phyloP scores from a whole-genome alignment of 2,888 invertebrate genomes.

The Rhamphomyia laevipes region DNA sequence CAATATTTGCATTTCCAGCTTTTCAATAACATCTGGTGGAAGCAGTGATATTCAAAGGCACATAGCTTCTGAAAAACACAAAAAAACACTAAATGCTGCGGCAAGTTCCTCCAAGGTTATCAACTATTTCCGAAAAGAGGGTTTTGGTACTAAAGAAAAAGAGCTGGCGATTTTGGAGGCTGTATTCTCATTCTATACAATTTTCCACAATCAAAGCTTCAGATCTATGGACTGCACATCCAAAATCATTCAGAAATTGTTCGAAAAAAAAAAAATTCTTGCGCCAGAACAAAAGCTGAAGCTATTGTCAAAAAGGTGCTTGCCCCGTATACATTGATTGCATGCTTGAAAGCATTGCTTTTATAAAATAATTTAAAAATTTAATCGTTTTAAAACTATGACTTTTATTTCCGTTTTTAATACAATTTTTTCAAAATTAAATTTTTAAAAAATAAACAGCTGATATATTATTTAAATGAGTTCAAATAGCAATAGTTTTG shows the following conservation, averaged over 20 bases:
- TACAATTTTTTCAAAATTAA: no score
- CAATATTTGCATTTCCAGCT: not conserved
- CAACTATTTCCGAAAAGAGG: not conserved
- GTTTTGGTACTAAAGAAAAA: conserved; percentile 1
- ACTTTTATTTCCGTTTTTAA: no score
- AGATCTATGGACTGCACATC: conserved; percentile 5
- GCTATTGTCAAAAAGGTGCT: not conserved
- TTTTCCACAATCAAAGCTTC: conserved; percentile 6
- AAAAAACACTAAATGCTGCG: not conserved
- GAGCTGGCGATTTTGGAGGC: conserved; percentile 1
- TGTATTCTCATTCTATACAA: conserved; percentile 4
- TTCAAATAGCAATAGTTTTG: no score
- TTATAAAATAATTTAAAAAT: no score
- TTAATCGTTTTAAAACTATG: no score
- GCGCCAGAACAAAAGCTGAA: conserved; percentile 5
- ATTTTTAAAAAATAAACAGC: no score
- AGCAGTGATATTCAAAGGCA: not conserved
- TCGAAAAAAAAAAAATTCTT: conserved; percentile 3
- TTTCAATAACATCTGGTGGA: not conserved
- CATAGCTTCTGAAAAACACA: not conserved
- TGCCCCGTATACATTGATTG: not conserved
- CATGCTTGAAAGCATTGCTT: no score
- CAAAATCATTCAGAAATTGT: conserved; percentile 5
- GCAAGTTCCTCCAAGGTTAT: not conserved
- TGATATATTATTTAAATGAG: no score